Conservation (phyloP, 2,888 invertebrate genomes). For the Liopterus haemorrhoidalis region DNA sequence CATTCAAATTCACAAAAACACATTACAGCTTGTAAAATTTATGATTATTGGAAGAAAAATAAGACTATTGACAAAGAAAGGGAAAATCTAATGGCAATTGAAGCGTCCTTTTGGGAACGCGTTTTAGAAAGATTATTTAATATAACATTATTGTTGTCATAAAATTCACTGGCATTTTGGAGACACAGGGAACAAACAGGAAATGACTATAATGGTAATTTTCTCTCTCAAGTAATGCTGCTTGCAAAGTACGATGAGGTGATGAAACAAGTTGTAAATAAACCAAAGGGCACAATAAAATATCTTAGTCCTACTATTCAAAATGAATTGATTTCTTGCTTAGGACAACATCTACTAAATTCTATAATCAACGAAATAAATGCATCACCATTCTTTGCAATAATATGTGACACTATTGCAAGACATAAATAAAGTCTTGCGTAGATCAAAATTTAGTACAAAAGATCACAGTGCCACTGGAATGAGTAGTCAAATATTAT, state of each 20-base stretch:
- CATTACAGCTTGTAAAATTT: conserved; percentile 27
- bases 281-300: conserved; percentile 32
- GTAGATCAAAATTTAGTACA: too few relatives aligned
- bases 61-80: conserved; percentile 24
- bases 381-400: conserved; percentile 28
- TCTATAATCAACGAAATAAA: conserved; percentile 26
- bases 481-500: too few relatives aligned
- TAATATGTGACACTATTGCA: too few relatives aligned
- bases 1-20: too few relatives aligned
- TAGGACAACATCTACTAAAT: conserved; percentile 20
- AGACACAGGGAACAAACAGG: conserved; percentile 22
- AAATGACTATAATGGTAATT: conserved; percentile 29
- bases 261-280: conserved; percentile 32
- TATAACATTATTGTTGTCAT: conserved; percentile 25
- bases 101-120: conserved; percentile 26
- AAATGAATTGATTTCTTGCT: conserved; percentile 26
- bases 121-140: conserved; percentile 26
- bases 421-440: too few relatives aligned
- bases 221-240: conserved; percentile 31
- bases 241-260: conserved; percentile 32
- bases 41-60: conserved; percentile 30
- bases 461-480: too few relatives aligned
- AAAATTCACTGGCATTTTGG: conserved; percentile 26
- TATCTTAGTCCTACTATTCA: conserved; percentile 31
- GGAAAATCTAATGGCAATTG: conserved; percentile 23